Base-by-base conservation (phyloP, 2,113 vertebrate genomes). In the Archilochus colubris region DNA sequence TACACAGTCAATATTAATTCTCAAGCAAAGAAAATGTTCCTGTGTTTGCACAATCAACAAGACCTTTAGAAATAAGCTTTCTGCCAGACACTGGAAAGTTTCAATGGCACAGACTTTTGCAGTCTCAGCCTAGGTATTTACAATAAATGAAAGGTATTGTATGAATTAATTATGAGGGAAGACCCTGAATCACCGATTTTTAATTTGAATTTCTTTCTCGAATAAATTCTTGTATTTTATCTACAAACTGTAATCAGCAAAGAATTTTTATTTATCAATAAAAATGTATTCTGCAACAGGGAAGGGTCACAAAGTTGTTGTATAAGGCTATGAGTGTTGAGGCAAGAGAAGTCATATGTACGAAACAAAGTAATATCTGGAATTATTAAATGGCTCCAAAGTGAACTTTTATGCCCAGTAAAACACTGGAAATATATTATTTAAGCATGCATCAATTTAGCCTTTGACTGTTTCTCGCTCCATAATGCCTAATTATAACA, bases 1-100 rank as follows among this genome's bases (percentile, higher is more conserved):
- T 53, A 88, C 87, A 96, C 82, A 94, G 95, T 94, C 82, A 95
- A 92, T 96, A 97, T 96, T 97, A 96, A 96, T 97, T 96, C 93
- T 97, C 94, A 95, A 87, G 84, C 85, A 96, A 96, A 89, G 80
- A 83, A 95, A 93, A 94, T 33, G 67, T 95, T 86, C 86, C 95
- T 68, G 86, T 94, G 91, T 97, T 96, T 97, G 95, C 88, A 97
- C 83, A 96, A 95, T 95, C 94, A 96, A 97, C 73, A 70, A 96
- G 91, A 97, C 80, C 85, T 97, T 97, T 96, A 96, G 93, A 97
- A 97, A 96, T 97, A 86, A 97, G 92, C 93, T 95, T 89, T 90
- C 82, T 76, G 73, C 82, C 93, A 84, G 86, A 57, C n/a, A 78
- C 82, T 55, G 74, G 96, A 93, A 97, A 94, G 91, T 96, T 96